Evolutionary conservation across 2,113 vertebrate species (phyloP).

Genomic region (Mola mola): DNA sequence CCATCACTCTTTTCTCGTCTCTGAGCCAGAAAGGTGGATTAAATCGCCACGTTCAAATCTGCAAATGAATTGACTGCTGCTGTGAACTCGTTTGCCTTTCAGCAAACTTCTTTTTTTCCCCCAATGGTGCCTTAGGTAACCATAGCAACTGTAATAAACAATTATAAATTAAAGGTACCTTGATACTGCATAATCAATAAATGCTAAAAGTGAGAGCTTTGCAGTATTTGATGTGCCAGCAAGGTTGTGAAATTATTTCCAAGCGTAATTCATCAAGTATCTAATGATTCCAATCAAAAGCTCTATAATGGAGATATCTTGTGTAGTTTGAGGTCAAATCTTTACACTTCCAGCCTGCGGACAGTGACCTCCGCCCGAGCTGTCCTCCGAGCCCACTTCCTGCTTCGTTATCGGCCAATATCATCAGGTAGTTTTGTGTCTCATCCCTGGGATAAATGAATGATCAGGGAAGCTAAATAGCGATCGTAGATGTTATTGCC

Average conservation of each 20-base stretch:
- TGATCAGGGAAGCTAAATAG: constrained; percentile 67
- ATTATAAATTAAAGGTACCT: constrained; percentile 41
- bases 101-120: constrained; percentile 1
- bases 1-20: constrained; percentile 42
- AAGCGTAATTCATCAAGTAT: constrained; percentile 43
- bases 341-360: constrained; percentile 6
- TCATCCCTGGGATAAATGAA: constrained; percentile 71
- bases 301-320: constrained; percentile 12
- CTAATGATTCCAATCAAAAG: constrained; percentile 30
- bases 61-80: constrained; percentile 1
- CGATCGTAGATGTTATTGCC: constrained; percentile 71
- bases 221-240: constrained; percentile 38
- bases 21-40: constrained; percentile 39
- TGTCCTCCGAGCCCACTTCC: constrained; percentile 15
- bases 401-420: constrained; percentile 38
- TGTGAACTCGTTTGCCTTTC: constrained; percentile 35
- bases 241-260: constrained; percentile 38
- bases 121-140: background rate
- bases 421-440: constrained; percentile 54
- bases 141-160: constrained; percentile 39
- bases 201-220: constrained; percentile 25
- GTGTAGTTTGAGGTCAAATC: constrained; percentile 19
- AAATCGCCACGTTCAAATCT: constrained; percentile 33
- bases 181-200: constrained; percentile 53
- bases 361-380: constrained; percentile 23